Evolutionary conservation across 2,888 invertebrate genomes (phyloP).

Genomic region (Drosophila kuntzei): DNA sequence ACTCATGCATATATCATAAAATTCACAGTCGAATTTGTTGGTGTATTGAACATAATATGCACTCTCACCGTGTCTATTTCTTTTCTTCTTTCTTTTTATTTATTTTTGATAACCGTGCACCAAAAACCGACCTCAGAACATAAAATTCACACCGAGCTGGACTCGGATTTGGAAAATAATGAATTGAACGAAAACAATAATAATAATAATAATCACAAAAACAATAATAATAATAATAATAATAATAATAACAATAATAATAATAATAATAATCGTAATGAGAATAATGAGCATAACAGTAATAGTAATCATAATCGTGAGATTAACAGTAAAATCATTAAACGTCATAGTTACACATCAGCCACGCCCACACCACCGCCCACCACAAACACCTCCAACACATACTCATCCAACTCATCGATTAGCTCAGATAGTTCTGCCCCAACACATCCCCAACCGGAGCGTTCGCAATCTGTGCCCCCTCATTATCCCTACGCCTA

Average conservation of each 20-base stretch:
- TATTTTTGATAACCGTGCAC: slow-evolving; percentile 79
- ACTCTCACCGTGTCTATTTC: slow-evolving; percentile 80
- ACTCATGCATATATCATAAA: slow-evolving; percentile 3
- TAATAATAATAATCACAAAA: slow-evolving; percentile 61
- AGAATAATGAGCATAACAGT: slow-evolving; percentile 59
- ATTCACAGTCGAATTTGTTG: slow-evolving; percentile 59
- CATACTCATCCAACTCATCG: slow-evolving; percentile 77
- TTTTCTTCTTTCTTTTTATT: slow-evolving; percentile 78
- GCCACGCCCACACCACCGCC: slow-evolving; percentile 41
- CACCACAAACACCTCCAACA: slow-evolving; percentile 34
- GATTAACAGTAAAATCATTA: slow-evolving; percentile 76
- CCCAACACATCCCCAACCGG: slow-evolving; percentile 48
- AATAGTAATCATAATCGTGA: slow-evolving; percentile 59
- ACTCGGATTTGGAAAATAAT: slow-evolving; percentile 84
- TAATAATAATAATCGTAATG: slow-evolving; percentile 54
- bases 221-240: slow-evolving; percentile 50
- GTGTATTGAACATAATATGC: slow-evolving; percentile 66
- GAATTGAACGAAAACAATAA: slow-evolving; percentile 82
- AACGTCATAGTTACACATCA: slow-evolving; percentile 70
- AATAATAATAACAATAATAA: slow-evolving; percentile 46
- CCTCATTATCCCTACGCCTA: slow-evolving; percentile 80
- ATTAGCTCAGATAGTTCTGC: slow-evolving; percentile 74
- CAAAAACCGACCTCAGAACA: slow-evolving; percentile 78
- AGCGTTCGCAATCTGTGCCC: slow-evolving; percentile 73
- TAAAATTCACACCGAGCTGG: slow-evolving; percentile 84